A percentile compares a stretch with the other conserved stretches of the same genome.
Conservation (phyloP, 2,797 vertebrate genomes). For the Steatocranus sp. region DNA sequence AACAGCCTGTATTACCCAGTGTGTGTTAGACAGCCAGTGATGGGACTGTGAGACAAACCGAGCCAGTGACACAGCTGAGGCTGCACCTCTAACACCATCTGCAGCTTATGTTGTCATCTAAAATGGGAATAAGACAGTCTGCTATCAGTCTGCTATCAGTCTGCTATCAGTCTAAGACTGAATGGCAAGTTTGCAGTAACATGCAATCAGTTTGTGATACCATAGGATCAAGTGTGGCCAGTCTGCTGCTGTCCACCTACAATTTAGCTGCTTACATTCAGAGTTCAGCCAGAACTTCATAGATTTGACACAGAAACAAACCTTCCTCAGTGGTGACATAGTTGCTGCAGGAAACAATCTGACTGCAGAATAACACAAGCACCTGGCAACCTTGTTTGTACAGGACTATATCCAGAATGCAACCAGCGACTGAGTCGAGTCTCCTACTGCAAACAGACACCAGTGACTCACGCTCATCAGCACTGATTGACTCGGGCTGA, state of each 20-base stretch:
- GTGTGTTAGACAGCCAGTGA: not conserved
- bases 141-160: not conserved
- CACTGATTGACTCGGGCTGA: not conserved
- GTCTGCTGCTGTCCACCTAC: not conserved
- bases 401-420: not conserved
- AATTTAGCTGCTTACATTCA: not conserved
- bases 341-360: not conserved
- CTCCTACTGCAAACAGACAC: not conserved
- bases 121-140: not conserved
- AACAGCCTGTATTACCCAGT: not conserved
- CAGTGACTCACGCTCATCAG: not conserved
- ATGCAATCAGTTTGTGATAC: not conserved
- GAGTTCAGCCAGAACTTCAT: not conserved
- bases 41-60: not conserved
- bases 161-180: fast-evolving
- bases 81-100: not conserved
- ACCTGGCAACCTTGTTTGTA: not conserved
- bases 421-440: not conserved
- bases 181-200: not conserved
- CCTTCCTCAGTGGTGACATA: not conserved
- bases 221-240: not conserved
- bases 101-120: not conserved
- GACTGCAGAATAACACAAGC: not conserved
- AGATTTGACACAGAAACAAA: not conserved
- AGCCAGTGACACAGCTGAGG: not conserved